phyloP scores from a whole-genome alignment of 2,113 vertebrate species.

The Crocuta crocuta region DNA sequence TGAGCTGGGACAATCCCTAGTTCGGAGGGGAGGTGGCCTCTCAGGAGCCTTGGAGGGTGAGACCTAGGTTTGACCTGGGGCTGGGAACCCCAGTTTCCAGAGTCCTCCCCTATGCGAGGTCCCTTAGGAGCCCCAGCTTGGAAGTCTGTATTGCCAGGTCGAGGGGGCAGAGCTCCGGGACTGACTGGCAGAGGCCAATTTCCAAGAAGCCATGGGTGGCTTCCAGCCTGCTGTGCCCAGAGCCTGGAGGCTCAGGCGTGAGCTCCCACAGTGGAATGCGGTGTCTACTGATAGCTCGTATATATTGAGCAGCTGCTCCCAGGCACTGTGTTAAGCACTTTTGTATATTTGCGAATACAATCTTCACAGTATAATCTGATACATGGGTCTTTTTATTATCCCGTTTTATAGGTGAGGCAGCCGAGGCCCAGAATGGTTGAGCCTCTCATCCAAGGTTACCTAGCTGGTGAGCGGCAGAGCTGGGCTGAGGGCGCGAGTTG shows the following conservation, averaged over 20 bases:
- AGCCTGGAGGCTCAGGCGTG: background rate
- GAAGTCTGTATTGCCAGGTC: background rate
- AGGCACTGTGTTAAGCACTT: background rate
- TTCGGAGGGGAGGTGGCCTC: background rate
- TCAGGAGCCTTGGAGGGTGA: background rate
- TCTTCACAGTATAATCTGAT: background rate
- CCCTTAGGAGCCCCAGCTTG: background rate
- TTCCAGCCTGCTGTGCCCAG: background rate
- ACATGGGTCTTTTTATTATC: background rate
- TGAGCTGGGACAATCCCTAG: background rate
- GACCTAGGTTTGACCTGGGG: background rate
- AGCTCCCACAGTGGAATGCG: background rate
- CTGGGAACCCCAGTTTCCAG: slow-evolving; percentile 15
- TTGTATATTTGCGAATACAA: background rate
- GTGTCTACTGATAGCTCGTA: background rate
- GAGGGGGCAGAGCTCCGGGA: background rate
- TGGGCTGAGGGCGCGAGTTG: background rate
- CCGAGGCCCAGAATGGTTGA: background rate
- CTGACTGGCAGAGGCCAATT: background rate
- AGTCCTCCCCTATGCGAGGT: background rate
- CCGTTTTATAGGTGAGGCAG: background rate
- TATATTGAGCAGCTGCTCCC: background rate
- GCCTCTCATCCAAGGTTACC: background rate
- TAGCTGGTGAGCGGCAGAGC: background rate
- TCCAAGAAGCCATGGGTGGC: slow-evolving; percentile 5